These are phyloP conservation scores for Scrobipalpa atriplicella DNA, from an alignment of 2,888 invertebrate species.

Conservation along the genomic window DNA sequence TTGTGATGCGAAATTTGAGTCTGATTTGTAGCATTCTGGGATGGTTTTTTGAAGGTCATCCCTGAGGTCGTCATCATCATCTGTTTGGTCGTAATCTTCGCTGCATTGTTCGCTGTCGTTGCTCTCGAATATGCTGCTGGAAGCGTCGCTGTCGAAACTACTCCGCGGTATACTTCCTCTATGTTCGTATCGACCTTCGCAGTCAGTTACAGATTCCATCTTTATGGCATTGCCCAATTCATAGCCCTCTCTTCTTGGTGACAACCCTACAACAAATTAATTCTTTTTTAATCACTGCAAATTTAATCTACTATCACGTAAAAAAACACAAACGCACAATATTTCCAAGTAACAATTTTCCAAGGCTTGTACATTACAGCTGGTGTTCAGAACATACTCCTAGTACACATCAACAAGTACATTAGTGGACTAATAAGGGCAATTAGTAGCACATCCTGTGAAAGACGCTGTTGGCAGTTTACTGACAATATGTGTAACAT, in stretches of 20 bases:
- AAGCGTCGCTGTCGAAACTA: conserved; percentile 67
- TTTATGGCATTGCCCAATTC: conserved; percentile 76
- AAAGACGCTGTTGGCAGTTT: conserved; percentile 61
- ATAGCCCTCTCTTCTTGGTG: conserved; percentile 65
- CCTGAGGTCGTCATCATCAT: conserved; percentile 70
- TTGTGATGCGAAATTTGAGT: conserved; percentile 73
- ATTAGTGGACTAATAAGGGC: conserved; percentile 61
- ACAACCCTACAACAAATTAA: conserved; percentile 68
- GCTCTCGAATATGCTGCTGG: conserved; percentile 61
- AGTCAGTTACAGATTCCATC: conserved; percentile 73
- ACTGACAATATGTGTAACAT: conserved; percentile 49
- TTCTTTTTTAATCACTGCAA: neutral
- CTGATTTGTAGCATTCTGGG: conserved; percentile 75
- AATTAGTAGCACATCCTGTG: conserved; percentile 57
- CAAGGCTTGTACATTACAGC: conserved; percentile 65
- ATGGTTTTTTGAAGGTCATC: conserved; percentile 75
- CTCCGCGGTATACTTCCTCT: conserved; percentile 63
- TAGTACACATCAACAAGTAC: conserved; percentile 55
- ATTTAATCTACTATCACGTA: neutral
- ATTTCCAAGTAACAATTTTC: conserved; percentile 65
- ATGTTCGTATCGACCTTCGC: conserved; percentile 71
- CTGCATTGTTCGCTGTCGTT: conserved; percentile 58
- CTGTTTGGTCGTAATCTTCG: conserved; percentile 58
- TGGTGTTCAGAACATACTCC: conserved; percentile 10
- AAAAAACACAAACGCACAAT: conserved; percentile 51